Percentiles rank a stretch among this genome's conserved stretches.
phyloP scores from a whole-genome alignment of 2,888 invertebrate species.

The Aporophyla lueneburgensis region DNA sequence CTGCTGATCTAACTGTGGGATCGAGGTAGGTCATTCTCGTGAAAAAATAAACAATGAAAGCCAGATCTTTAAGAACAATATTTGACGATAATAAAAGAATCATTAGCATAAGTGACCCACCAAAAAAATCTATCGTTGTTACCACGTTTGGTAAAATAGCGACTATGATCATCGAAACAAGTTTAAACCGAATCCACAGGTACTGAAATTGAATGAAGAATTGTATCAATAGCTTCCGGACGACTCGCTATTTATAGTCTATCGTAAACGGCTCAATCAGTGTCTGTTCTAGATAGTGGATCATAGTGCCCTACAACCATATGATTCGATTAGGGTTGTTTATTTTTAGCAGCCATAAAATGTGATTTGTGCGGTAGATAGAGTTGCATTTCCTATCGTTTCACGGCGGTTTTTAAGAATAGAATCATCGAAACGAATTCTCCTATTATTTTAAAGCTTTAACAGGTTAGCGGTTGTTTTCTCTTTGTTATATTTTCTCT shows the following conservation, averaged over 20 bases:
- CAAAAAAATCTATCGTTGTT: background rate
- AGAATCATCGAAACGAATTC: background rate
- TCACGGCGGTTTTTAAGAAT: background rate
- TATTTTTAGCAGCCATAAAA: constrained; percentile 2
- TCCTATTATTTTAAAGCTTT: background rate
- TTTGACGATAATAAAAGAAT: no score
- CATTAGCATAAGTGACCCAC: no score
- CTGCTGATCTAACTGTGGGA: background rate
- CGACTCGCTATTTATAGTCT: background rate
- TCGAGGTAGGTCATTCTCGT: background rate
- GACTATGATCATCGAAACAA: background rate
- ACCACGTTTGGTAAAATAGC: background rate
- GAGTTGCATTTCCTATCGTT: background rate
- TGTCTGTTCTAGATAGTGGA: constrained; percentile 4
- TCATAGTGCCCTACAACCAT: background rate
- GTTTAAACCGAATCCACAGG: background rate
- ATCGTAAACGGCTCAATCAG: constrained; percentile 17
- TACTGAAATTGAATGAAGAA: background rate
- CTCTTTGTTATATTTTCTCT: background rate
- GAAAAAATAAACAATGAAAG: background rate
- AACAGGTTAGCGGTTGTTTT: background rate
- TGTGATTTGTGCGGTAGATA: background rate
- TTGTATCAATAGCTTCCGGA: constrained; percentile 11
- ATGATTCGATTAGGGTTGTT: background rate
- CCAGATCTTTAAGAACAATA: background rate